Evolutionary conservation across 2,113 vertebrate species (phyloP).

Genomic region (Tupaia tana): DNA sequence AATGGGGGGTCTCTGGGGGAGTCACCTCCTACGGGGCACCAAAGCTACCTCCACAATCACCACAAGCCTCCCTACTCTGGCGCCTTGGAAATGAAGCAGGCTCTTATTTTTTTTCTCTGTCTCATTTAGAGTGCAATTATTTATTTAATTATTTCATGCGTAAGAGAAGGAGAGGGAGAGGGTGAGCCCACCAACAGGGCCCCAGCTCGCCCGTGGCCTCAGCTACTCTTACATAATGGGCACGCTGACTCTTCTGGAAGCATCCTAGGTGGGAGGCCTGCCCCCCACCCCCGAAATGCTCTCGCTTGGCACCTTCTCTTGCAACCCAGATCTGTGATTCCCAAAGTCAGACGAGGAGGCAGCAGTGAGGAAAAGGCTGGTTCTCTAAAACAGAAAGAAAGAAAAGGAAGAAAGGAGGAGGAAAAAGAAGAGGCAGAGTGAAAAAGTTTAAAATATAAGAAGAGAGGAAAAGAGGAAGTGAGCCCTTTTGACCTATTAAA

Average conservation of each 20-base stretch:
- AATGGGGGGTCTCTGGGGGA: neutral
- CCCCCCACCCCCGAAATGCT: too few relatives aligned
- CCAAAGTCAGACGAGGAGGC: neutral
- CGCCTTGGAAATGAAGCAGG: neutral
- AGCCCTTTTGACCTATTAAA: neutral
- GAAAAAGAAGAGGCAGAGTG: neutral
- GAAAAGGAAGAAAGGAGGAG: neutral
- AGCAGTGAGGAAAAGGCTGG: neutral
- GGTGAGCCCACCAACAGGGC: too few relatives aligned
- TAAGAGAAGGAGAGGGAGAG: too few relatives aligned
- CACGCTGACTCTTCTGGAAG: too few relatives aligned
- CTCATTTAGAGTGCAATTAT: too few relatives aligned
- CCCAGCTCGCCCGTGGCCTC: too few relatives aligned
- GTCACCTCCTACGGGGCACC: fast-evolving
- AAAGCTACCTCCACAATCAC: neutral
- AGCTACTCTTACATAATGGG: too few relatives aligned
- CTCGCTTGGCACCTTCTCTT: neutral
- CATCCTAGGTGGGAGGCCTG: too few relatives aligned
- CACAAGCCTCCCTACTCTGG: neutral
- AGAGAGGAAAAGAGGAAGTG: neutral
- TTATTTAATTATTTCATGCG: too few relatives aligned
- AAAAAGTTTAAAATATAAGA: neutral
- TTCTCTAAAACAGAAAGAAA: too few relatives aligned
- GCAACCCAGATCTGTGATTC: neutral
- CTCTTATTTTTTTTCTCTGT: too few relatives aligned